Base-by-base conservation (phyloP, 2,888 invertebrate genomes). In the Aricia artaxerxes region DNA sequence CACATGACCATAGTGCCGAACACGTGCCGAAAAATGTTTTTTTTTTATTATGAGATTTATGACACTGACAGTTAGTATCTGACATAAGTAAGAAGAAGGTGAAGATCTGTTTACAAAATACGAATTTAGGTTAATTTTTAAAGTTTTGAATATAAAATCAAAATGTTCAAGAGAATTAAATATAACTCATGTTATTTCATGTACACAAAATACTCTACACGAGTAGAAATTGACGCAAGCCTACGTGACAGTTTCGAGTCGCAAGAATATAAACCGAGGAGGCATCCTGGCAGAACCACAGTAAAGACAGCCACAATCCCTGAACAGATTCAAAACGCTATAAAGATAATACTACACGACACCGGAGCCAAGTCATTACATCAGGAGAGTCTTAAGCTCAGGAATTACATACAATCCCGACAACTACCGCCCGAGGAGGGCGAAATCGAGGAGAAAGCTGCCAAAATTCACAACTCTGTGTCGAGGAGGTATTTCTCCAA, bases 271-370 rank as follows among this genome's bases (percentile, higher is more conserved):
- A 97, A 97, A 87, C 96, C 97, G 0, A 95, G 96, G 78, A 95
- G 95, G 80, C 98, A 98, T 91, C 97, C 97, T 0, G 98, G 98
- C 44, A 94, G 96, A 76, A 90, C 95, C 1, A 94, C 94, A 82
- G 88, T 94, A 0, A 95, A 91, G 83, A 86, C 92, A 1, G 91
- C 95, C 0, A 82, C 88, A 3, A 85, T 97, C 16, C 97, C 98
- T 0, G 88, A 94, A 1, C 93, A 95, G 80, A 94, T 97, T 80
- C 86, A 92, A 40, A 91, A 95, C 38, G 95, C 96, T 2, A 95
- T 97, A 16, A 85, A 92, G 83, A 89, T 90, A 73, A 90, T 96
- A 82, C 85, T 94, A 82, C 91, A 94, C 84, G 97, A 97, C 87
- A 89, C 94, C 80, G 95, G 96, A 0, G 89, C 95, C 0, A 95